Evolutionary conservation across 2,797 vertebrate genomes (phyloP).

Genomic region (Malacoraja senta): DNA sequence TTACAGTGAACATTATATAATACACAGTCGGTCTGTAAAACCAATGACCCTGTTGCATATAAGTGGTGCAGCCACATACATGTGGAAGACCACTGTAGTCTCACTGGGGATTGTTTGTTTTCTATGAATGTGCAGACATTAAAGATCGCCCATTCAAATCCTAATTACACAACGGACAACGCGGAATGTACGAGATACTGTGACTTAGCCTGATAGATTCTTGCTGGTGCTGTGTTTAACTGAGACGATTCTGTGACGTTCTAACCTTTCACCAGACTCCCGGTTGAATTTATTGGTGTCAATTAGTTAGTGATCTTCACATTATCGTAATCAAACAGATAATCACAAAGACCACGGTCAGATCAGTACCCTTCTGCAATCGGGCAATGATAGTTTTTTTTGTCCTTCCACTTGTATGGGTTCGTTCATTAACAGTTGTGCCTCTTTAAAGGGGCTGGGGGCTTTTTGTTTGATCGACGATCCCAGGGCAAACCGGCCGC

Average conservation of each 20-base stretch:
- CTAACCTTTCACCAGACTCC: too few species aligned
- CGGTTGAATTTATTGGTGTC: background rate
- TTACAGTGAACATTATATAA: conserved; percentile 15
- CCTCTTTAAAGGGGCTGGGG: background rate
- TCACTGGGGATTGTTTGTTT: background rate
- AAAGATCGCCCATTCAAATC: background rate
- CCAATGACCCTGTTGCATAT: background rate
- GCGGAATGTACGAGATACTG: background rate
- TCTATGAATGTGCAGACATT: background rate
- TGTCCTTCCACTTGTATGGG: background rate
- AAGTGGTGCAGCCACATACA: background rate
- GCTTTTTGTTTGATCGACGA: background rate
- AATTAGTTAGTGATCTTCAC: background rate
- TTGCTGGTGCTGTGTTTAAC: background rate
- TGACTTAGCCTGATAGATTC: too few species aligned
- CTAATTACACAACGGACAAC: background rate
- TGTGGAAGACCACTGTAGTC: conserved; percentile 12
- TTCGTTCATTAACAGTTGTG: background rate
- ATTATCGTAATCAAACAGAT: background rate
- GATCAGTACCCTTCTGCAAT: too few species aligned
- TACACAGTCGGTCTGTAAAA: background rate
- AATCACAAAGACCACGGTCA: background rate
- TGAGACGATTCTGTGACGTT: background rate
- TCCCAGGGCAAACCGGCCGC: background rate
- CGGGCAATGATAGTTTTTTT: background rate